Conservation (phyloP, 2,888 invertebrate genomes). For the Rutpela maculata region DNA sequence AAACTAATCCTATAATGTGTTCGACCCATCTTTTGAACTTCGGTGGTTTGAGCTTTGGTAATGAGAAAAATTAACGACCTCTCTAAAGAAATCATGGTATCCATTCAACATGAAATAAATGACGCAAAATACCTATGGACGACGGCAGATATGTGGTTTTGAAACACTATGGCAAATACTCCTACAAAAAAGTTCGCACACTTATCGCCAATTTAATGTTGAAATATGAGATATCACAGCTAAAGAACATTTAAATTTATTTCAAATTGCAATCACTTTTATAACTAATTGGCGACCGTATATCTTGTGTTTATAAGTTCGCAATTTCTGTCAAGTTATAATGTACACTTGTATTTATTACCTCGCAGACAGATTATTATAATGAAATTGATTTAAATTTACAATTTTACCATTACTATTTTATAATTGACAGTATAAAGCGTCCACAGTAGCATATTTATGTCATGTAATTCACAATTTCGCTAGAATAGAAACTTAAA, state of each 20-base stretch:
- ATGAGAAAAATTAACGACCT: too few relatives aligned
- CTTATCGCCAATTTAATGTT: background rate
- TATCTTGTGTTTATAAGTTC: constrained; percentile 43
- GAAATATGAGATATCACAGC: constrained; percentile 1
- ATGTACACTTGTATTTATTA: constrained; percentile 51
- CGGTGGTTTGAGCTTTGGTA: too few relatives aligned
- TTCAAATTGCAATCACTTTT: constrained; percentile 20
- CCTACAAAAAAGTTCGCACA: background rate
- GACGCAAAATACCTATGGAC: too few relatives aligned
- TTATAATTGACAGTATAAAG: constrained; percentile 59
- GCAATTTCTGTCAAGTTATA: constrained; percentile 45
- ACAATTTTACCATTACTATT: constrained; percentile 51
- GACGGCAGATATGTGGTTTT: too few relatives aligned
- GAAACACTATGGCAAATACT: background rate
- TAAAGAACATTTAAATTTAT: constrained; percentile 18
- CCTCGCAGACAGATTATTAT: constrained; percentile 47
- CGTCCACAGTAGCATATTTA: constrained; percentile 53
- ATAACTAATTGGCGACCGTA: constrained; percentile 41
- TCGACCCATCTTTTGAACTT: too few relatives aligned
- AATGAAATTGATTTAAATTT: constrained; percentile 56
- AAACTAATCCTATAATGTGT: too few relatives aligned
- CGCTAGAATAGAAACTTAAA: constrained; percentile 39
- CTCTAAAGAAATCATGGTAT: too few relatives aligned
- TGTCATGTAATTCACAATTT: constrained; percentile 50
- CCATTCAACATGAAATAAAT: too few relatives aligned